Evolutionary conservation across 2,888 invertebrate species (phyloP).

Genomic region (Orthosia incerta): DNA sequence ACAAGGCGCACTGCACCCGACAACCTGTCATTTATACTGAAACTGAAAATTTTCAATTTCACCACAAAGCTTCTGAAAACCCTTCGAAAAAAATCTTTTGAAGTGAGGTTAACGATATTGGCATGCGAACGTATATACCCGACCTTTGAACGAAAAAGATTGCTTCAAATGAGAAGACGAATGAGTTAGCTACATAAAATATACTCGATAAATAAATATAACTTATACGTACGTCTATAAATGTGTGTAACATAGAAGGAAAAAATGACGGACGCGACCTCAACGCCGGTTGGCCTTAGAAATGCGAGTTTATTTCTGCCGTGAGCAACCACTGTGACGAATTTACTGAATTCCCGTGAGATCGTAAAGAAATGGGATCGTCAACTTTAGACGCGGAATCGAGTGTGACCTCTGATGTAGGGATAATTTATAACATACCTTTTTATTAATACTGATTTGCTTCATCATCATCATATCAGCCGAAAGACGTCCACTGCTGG

Average conservation of each 20-base stretch:
- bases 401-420: conserved; percentile 32
- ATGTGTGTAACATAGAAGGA: conserved; percentile 43
- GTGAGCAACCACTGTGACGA: conserved; percentile 57
- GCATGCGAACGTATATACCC: conserved; percentile 28
- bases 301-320: conserved; percentile 47
- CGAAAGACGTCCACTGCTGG: no score
- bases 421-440: conserved; percentile 43
- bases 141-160: conserved; percentile 49
- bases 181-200: conserved; percentile 42
- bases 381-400: conserved; percentile 40
- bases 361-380: conserved; percentile 43
- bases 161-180: conserved; percentile 41
- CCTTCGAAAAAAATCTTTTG: conserved; percentile 30
- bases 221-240: conserved; percentile 17
- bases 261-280: conserved; percentile 52
- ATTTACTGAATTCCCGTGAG: conserved; percentile 54
- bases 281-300: conserved; percentile 28
- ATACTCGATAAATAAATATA: conserved; percentile 49
- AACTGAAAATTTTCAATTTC: conserved; percentile 26
- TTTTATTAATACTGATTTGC: conserved; percentile 41
- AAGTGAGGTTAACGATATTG: conserved; percentile 44
- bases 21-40: conserved; percentile 57
- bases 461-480: no score
- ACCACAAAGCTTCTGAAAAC: conserved; percentile 30
- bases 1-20: conserved; percentile 42